Conservation (phyloP, 2,888 invertebrate species). For the Pomacea canaliculata region DNA sequence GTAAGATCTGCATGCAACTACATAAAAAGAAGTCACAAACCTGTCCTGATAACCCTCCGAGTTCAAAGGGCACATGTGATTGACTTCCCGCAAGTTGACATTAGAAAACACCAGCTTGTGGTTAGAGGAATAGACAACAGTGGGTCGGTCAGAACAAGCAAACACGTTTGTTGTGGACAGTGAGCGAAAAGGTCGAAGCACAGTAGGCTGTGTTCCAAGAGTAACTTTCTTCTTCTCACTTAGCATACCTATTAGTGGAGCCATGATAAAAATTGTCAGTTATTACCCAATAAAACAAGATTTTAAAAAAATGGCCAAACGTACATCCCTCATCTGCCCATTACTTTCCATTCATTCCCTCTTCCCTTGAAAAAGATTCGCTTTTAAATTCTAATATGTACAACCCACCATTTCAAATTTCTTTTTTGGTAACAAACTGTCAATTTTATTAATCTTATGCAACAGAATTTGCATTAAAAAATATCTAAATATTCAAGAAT, state of each 20-base stretch:
- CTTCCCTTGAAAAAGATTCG: no score
- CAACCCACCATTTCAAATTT: no score
- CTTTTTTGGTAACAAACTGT: no score
- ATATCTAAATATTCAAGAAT: no score
- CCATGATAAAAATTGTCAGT: conserved; percentile 5
- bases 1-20: conserved; percentile 75
- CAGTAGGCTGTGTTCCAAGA: conserved; percentile 96
- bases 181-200: conserved; percentile 83
- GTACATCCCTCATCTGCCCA: no score
- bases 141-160: conserved; percentile 98
- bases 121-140: conserved; percentile 99
- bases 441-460: no score
- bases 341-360: no score
- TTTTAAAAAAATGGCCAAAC: no score
- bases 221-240: conserved; percentile 95
- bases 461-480: no score
- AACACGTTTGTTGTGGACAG: conserved; percentile 92
- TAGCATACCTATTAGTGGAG: conserved; percentile 75
- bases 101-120: conserved; percentile 99
- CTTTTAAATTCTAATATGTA: no score
- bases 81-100: conserved; percentile 81
- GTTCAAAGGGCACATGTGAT: conserved; percentile 97
- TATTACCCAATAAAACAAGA: no score
- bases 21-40: conserved; percentile 66
- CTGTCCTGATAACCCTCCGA: conserved; percentile 95